phyloP scores from a whole-genome alignment of 1,140 invertebrate species.

The Bombus soroeensis region DNA sequence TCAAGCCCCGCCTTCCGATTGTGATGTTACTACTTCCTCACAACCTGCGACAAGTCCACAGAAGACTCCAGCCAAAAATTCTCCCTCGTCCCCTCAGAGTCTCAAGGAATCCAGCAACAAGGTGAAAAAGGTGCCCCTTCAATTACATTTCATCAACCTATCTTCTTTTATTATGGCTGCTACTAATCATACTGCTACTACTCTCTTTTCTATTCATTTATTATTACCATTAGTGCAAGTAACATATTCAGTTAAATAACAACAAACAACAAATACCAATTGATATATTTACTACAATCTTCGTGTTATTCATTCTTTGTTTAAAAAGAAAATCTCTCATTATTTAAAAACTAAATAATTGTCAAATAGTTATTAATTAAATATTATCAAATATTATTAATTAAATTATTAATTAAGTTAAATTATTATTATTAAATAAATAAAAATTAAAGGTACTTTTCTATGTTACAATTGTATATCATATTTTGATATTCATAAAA shows the following conservation, averaged over 20 bases:
- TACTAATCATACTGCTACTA: constrained; percentile 7
- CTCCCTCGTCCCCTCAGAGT: constrained; percentile 84
- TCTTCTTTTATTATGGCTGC: constrained; percentile 51
- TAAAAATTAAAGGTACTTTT: no score
- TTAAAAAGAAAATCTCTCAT: not conserved
- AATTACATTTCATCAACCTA: constrained; percentile 52
- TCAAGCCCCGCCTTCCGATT: constrained; percentile 77
- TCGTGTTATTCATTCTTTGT: not conserved
- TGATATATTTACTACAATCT: not conserved
- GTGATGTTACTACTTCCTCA: constrained; percentile 77
- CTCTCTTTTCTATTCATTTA: constrained; percentile 3
- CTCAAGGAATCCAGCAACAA: constrained; percentile 85
- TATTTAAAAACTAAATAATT: not conserved
- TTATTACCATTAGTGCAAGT: not conserved
- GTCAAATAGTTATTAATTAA: not conserved
- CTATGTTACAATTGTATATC: not conserved
- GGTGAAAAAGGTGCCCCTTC: constrained; percentile 85
- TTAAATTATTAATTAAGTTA: not conserved
- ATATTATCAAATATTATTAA: not conserved
- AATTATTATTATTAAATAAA: not conserved
- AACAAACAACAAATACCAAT: not conserved
- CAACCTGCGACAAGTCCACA: constrained; percentile 79
- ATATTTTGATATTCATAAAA: not conserved
- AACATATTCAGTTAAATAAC: not conserved
- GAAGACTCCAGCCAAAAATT: constrained; percentile 82